Conservation (phyloP, 2,113 vertebrate genomes). For the Nipponia nippon region DNA sequence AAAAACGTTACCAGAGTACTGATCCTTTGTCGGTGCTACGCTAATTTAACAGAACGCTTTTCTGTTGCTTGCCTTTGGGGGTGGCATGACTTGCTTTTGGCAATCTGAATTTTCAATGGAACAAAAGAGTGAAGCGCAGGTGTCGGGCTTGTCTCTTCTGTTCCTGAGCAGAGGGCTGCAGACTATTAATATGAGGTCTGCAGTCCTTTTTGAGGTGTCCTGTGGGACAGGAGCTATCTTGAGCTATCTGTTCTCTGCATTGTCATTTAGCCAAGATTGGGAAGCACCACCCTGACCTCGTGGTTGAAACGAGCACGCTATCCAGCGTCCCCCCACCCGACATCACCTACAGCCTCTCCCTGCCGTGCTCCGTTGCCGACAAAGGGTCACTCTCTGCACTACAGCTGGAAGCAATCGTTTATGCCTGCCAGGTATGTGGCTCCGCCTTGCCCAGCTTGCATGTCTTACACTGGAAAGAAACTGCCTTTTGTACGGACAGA, state of each 20-base stretch:
- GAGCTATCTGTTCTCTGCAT: not conserved
- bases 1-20: not conserved
- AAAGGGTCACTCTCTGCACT: conserved; percentile 86
- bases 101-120: not conserved
- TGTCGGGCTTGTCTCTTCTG: not conserved
- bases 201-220: not conserved
- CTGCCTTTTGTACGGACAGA: not conserved
- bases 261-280: conserved; percentile 85
- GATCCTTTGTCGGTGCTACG: not conserved
- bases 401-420: conserved; percentile 95
- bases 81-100: too few species aligned
- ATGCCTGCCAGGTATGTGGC: conserved; percentile 90
- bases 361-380: conserved; percentile 75
- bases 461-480: not conserved
- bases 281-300: conserved; percentile 93
- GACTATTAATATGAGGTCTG: accelerated
- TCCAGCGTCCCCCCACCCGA: conserved; percentile 96
- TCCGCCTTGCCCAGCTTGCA: not conserved
- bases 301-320: conserved; percentile 96
- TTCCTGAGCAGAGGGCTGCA: not conserved
- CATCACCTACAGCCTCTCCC: conserved; percentile 88
- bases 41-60: not conserved
- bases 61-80: not conserved
- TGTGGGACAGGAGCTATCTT: not conserved
- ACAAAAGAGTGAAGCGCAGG: not conserved